Conservation (phyloP, 2,113 vertebrate species). For the Rhipidura dahli region DNA sequence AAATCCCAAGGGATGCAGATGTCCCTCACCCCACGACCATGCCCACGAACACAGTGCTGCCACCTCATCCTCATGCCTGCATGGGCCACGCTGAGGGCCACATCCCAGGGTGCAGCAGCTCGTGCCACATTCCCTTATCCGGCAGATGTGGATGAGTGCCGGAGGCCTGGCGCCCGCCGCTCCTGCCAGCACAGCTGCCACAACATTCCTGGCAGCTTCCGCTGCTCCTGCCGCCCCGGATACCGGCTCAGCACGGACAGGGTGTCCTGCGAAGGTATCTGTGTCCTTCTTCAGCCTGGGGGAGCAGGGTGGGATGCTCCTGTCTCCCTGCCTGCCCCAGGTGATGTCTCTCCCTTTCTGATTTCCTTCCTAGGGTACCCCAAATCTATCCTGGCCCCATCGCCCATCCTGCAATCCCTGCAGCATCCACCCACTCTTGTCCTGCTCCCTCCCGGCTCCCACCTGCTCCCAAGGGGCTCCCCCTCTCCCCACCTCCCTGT, state of each 20-base stretch:
- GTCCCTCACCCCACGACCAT: accelerated
- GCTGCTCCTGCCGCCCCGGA: conserved; percentile 75
- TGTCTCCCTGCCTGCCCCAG: neutral
- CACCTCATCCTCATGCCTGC: accelerated
- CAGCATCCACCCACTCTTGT: conserved; percentile 37
- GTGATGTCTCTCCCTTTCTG: neutral
- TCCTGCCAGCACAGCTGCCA: conserved; percentile 77
- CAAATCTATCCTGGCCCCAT: conserved; percentile 57
- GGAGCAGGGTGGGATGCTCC: neutral
- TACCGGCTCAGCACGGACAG: conserved; percentile 69
- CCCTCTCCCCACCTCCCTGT: conserved; percentile 44
- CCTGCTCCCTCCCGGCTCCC: conserved; percentile 58
- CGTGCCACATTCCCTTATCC: neutral
- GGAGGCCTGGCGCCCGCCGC: conserved; percentile 44
- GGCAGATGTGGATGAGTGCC: conserved; percentile 78
- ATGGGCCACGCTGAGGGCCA: accelerated
- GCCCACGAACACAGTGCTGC: accelerated
- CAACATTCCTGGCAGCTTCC: conserved; percentile 76
- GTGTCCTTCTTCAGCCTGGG: neutral
- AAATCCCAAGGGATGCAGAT: accelerated
- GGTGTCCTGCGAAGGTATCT: conserved; percentile 74
- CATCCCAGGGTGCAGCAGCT: accelerated
- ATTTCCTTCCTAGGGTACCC: conserved; percentile 51
- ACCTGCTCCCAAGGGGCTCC: conserved; percentile 41
- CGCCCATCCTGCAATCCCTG: conserved; percentile 59